Evolutionary conservation across 2,797 vertebrate species (phyloP).

Genomic region (Huso huso): DNA sequence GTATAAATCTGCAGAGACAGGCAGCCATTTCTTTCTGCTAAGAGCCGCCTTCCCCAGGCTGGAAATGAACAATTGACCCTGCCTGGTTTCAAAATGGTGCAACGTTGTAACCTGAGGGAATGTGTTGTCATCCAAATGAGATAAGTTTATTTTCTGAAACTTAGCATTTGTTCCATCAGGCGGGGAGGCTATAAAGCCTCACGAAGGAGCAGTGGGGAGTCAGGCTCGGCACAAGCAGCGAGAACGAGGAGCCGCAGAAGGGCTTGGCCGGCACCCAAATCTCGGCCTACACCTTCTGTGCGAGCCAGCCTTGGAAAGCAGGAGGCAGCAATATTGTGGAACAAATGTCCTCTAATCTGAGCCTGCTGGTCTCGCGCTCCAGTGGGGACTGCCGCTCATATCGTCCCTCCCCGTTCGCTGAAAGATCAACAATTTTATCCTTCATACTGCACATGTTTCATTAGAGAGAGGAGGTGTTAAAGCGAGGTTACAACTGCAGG

Average conservation of each 20-base stretch:
- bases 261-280: slow-evolving; percentile 82
- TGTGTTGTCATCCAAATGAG: slow-evolving; percentile 89
- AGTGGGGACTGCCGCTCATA: slow-evolving; percentile 36
- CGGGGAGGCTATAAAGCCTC: slow-evolving; percentile 76
- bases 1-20: slow-evolving; percentile 40
- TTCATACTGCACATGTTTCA: slow-evolving; percentile 4
- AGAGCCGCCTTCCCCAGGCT: slow-evolving; percentile 38
- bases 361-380: slow-evolving; percentile 63
- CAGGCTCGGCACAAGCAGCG: slow-evolving; percentile 75
- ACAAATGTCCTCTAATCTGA: slow-evolving; percentile 80
- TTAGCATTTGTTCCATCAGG: slow-evolving; percentile 88
- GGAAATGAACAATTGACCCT: slow-evolving; percentile 48
- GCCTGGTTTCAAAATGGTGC: slow-evolving; percentile 56
- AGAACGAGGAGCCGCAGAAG: slow-evolving; percentile 62
- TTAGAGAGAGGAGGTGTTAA: slow-evolving; percentile 24
- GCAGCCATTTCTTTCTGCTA: slow-evolving; percentile 48
- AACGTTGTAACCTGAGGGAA: slow-evolving; percentile 70
- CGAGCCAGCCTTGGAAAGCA: slow-evolving; percentile 70
- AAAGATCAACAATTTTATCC: slow-evolving; percentile 13
- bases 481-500: slow-evolving; percentile 27
- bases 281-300: slow-evolving; percentile 87
- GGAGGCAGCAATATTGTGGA: slow-evolving; percentile 75
- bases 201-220: slow-evolving; percentile 71
- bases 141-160: slow-evolving; percentile 87
- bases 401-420: slow-evolving; percentile 17